Base-by-base conservation (phyloP, 2,888 invertebrate species). In the Noctuana brunneofusca region DNA sequence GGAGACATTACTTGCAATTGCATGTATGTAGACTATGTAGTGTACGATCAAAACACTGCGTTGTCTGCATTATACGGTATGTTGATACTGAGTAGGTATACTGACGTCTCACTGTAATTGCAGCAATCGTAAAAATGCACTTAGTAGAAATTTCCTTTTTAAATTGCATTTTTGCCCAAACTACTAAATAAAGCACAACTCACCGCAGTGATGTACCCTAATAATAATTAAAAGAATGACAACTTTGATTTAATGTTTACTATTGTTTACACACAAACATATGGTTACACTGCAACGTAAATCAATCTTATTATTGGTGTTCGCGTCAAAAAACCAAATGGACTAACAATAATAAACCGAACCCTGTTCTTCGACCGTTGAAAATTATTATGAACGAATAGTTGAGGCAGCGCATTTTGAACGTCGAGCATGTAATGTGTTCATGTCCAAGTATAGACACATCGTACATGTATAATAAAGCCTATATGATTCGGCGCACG, bases 1-100 rank as follows among this genome's bases (percentile, higher is more conserved):
- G 72, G 78, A 75, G 72, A 75, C 74, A 79, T 81, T 79, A 75
- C 64, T 63, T 64, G 50, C 62, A 14, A 9, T 41, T 16, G 9
- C 41, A 41, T 16, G 8, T 41, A 41, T 9, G 1, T 16, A 16
- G 41, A 9, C 2, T 41, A 41, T 9, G 1, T 16, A 16, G 41
- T 58, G 20, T 20, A 11, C 58, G 14, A 20, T 52, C 12, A 32
- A 43, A 58, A 59, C 14, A 8, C 16, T 9, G 56, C 30, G 12
- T 32, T 30, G 14, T 3, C 41, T 35, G 14, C 46, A 22, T 50
- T 16, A 27, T 50, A 18, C 41, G 14, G 27, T 14, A n/a, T 24
- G 49, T 22, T 49, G 2, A 22, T 20, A 41, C n/a, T n/a, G n/a
- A n/a, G n/a, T n/a, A n/a, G n/a, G n/a, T n/a, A n/a, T n/a, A n/a